Evolutionary conservation across 1,140 invertebrate species (phyloP).

Genomic region (Conus ventricosus): DNA sequence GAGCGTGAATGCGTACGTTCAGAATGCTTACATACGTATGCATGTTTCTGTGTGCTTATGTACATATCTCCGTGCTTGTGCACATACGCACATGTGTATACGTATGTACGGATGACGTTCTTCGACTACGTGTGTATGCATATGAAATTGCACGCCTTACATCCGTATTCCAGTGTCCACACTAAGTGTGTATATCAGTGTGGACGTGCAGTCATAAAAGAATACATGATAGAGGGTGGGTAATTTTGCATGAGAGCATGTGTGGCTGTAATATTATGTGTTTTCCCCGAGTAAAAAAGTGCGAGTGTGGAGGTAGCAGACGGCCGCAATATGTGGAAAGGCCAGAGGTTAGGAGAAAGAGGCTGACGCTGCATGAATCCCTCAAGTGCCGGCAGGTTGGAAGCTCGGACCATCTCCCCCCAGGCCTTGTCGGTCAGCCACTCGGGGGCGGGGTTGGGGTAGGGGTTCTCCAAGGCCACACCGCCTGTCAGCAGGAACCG

Average conservation of each 20-base stretch:
- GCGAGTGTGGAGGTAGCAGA: too few species aligned
- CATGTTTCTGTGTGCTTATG: too few species aligned
- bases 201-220: too few species aligned
- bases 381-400: conserved; percentile 76
- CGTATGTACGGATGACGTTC: too few species aligned
- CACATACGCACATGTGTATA: not conserved
- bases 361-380: conserved; percentile 71
- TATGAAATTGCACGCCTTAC: too few species aligned
- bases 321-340: too few species aligned
- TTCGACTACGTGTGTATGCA: too few species aligned
- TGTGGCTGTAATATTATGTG: not conserved
- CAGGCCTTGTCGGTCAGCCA: conserved; percentile 92
- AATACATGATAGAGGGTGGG: not conserved
- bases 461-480: conserved; percentile 73
- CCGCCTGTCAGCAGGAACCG: conserved; percentile 74
- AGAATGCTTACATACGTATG: too few species aligned
- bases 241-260: not conserved
- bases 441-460: conserved; percentile 75
- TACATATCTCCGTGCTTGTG: not conserved
- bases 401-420: conserved; percentile 85
- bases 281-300: too few species aligned
- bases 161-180: too few species aligned
- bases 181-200: too few species aligned
- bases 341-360: not conserved
- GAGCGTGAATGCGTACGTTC: too few species aligned